Evolutionary conservation across 1,140 invertebrate species (phyloP), one percentile per base, ranked within the genome.

Genomic region (Euschistus heros): DNA sequence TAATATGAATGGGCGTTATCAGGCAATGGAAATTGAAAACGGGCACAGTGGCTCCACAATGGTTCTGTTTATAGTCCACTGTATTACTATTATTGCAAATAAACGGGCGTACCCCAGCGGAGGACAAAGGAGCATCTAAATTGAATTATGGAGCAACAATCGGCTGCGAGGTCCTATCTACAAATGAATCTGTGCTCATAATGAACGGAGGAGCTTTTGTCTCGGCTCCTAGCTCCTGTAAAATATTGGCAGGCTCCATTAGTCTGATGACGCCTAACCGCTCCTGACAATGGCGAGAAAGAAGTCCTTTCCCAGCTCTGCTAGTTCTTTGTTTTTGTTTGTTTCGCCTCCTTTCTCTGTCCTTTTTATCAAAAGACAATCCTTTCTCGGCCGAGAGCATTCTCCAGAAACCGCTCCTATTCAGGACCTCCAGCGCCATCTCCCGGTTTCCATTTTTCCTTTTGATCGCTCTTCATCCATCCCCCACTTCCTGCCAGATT

Each of bases 61-160:
- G 47, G n/a, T 50, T 22, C n/a, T 50, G 47, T 50, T 50, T 50
- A 50, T 50, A 50, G 47, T 50, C 47, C 47, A 50, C 47, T 50
- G 47, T 50, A 50, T 50, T 50, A 50, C 47, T 22, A 50, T 50
- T 50, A 50, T 50, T 20, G 47, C 47, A 50, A 50, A 50, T 50
- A 50, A 50, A 50, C 47, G 47, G 33, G 13, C 6, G 33, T 37
- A 37, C 33, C 33, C n/a, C 2, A 14, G 14, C n/a, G 10, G 10
- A 20, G n/a, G 1, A 50, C 47, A 50, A 50, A 50, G 47, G n/a
- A 50, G 47, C n/a, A 50, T 50, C 47, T 50, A 50, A 50, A 50
- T 50, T 50, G 47, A 50, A 50, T 50, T 50, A 50, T 50, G 47
- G 17, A 50, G n/a, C 5, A 50, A 50, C 47, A 50, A 50, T 50